Evolutionary conservation across 1,140 invertebrate species (phyloP), one percentile per base, ranked within the genome.

Genomic region (Ladona fulva): DNA sequence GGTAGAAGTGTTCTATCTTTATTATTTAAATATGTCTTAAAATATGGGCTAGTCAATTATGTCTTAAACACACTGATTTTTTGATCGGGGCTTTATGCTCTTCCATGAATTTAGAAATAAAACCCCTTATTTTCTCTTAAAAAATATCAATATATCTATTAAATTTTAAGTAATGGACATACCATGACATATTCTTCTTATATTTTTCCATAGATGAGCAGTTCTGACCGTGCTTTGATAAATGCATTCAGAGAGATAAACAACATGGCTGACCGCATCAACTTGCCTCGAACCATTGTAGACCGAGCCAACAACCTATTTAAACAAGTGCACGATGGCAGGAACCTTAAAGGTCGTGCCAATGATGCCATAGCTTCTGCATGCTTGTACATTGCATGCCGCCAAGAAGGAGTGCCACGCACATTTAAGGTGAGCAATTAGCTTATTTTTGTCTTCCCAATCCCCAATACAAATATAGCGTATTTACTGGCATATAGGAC

Each of bases 341-440:
- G 98, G 86, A 97, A 96, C 83, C 86, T 98, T 14, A 97, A 97
- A 87, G 96, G 94, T n/a, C 89, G 97, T 77, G 93, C 95, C 24
- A 98, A 99, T 85, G 97, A 99, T 86, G 97, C 98, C 0, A 99
- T 99, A 82, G 96, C 97, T 0, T 98, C 98, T 0, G 97, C 98
- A 0, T 99, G 97, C 87, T 88, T 99, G 10, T 99, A 99, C 83
- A 99, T 99, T 81, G 97, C 98, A 0, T 99, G 98, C 85, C 89
- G 98, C 42, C 97, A 99, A 84, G 98, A 99, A 86, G 96, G 96
- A 14, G 98, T 99, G 0, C 98, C 98, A 0, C 90, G 98, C 81
- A 99, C 98, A 44, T 99, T 99, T 84, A 99, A 97, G 89, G 90
- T 90, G 82, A 80, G 74, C 25, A 29, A n/a, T 77, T 73, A 0